Base-by-base conservation (phyloP, 1,140 invertebrate genomes). In the Agrypnia vestita region DNA sequence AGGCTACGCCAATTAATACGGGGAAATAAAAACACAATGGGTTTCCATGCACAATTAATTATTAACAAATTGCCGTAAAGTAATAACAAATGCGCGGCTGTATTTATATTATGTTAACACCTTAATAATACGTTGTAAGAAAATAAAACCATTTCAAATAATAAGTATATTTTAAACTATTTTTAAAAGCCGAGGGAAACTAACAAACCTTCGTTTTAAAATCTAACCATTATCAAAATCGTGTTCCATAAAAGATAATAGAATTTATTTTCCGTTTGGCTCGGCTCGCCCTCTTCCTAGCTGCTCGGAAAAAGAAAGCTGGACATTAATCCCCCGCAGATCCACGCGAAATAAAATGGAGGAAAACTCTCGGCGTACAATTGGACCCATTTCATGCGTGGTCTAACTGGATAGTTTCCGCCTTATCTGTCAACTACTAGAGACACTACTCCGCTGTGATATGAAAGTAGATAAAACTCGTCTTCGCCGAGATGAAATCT, bases 11-110 rank as follows among this genome's bases (percentile, higher is more conserved):
- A 47, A 71, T 46, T 47, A 71, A 71, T 15, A 71, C 13, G 12
- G 43, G 61, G 21, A 4, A 6, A 47, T 72, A 72, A 74, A 74
- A 74, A 56, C 53, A 59, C 71, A 74, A 56, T 59, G 71, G 71
- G 19, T 74, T 74, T 55, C 44, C 25, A 74, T 56, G n/a, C 25
- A 59, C 12, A 15, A 56, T 74, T 74, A 55, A 74, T 59, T 74
- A 12, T 74, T 35, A 10, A 11, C n/a, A 56, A 74, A 74, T 74
- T 56, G 35, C 51, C 21, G 51, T 55, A 56, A 74, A 59, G 13
- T 43, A 7, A n/a, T 9, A 11, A 17, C 17, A 49, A 71, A 71
- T 1, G 17, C 12, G 10, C 17, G 56, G 15, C 17, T 17, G 67
- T 49, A 43, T 49, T 4, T 13, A n/a, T n/a, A 25, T 64, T 13